phyloP scores from a whole-genome alignment of 1,140 invertebrate genomes.

The Dinoponera quadriceps region DNA sequence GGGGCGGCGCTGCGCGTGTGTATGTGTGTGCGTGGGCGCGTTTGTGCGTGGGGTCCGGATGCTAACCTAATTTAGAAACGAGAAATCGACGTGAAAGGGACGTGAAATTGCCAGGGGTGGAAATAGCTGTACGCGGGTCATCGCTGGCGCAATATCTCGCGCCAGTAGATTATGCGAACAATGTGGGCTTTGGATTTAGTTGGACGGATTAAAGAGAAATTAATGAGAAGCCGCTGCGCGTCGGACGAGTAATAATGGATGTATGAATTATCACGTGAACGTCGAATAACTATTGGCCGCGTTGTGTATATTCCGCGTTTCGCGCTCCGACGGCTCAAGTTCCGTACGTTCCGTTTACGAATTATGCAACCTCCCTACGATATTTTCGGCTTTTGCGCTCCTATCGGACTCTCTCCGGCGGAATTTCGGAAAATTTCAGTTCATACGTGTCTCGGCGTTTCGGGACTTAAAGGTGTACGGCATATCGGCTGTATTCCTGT shows the following conservation, averaged over 20 bases:
- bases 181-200: conserved; percentile 54
- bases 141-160: conserved; percentile 54
- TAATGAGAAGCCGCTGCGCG: conserved; percentile 59
- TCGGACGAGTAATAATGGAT: conserved; percentile 63
- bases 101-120: conserved; percentile 24
- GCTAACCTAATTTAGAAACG: conserved; percentile 14
- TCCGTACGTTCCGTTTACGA: background rate
- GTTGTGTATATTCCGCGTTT: conserved; percentile 55
- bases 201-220: conserved; percentile 68
- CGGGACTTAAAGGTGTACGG: too few species aligned
- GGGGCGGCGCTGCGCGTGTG: too few species aligned
- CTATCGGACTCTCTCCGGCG: too few species aligned
- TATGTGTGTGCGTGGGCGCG: too few species aligned
- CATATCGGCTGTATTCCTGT: background rate
- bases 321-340: background rate
- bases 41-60: background rate
- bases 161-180: conserved; percentile 59
- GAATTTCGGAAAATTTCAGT: too few species aligned
- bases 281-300: background rate
- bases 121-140: conserved; percentile 6
- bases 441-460: too few species aligned
- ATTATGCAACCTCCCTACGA: background rate
- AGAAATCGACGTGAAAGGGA: conserved; percentile 17
- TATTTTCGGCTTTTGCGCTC: too few species aligned
- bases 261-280: conserved; percentile 58